Base-by-base conservation (phyloP, 1,140 invertebrate genomes). In the Plectrocnemia conspersa region DNA sequence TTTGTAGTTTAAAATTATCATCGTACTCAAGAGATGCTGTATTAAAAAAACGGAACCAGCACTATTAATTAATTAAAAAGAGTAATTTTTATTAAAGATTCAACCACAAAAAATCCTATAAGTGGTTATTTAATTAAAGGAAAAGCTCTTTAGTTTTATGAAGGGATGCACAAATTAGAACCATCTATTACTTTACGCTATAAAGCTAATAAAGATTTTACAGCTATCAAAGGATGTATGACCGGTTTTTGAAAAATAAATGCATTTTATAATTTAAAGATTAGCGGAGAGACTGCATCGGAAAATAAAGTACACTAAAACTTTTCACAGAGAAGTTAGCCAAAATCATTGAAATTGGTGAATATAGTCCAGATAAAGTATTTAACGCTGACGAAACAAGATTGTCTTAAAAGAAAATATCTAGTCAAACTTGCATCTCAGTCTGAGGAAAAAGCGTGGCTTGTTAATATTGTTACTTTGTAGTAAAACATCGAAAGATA, bases 301-400 rank as follows among this genome's bases (percentile, higher is more conserved):
- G 59, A 54, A 21, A 62, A 63, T 57, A 21, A 25, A 38, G 52
- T 56, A 40, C 61, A 44, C 52, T 62, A n/a, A 50, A 10, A 46
- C 52, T 46, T 27, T 62, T 54, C 11, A 45, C 57, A 53, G 33
- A 36, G 49, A 38, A 55, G 58, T 52, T 67, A 47, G 22, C 49
- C 32, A 52, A 62, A 54, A 32, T 66, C 38, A 59, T 66, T 48
- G 23, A 52, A 52, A 22, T 49, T 27, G 57, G 47, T 59, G 49
- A 35, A 15, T 61, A 58, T 58, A 38, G 38, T 19, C 44, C 56
- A 45, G 47, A 70, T 22, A 65, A 68, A 59, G 58, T 72, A 25
- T 72, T 68, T 47, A 72, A 74, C 49, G 66, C 66, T 2, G 71
- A 75, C 52, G 68, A 72, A 64, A 69, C 64, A 50, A 65, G 63